Evolutionary conservation across 2,888 invertebrate genomes (phyloP).

Genomic region (Sepiola atlantica): DNA sequence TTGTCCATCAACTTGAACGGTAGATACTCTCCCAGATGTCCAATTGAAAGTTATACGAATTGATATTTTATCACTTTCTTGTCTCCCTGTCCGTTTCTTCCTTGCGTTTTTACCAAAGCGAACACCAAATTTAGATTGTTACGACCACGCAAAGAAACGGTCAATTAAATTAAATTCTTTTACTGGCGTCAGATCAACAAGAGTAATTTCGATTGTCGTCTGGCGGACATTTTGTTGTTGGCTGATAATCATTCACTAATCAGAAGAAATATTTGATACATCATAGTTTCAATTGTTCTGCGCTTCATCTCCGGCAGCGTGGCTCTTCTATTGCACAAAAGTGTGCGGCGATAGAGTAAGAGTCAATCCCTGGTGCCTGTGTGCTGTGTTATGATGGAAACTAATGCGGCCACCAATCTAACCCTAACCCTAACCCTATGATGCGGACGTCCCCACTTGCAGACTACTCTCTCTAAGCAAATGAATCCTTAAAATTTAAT

Average conservation of each 20-base stretch:
- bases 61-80: not conserved
- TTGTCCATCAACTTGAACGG: not conserved
- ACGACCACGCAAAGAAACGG: not conserved
- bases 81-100: not conserved
- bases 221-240: not conserved
- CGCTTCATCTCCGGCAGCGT: not conserved
- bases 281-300: not conserved
- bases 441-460: too few relatives aligned
- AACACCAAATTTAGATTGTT: not conserved
- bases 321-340: too few relatives aligned
- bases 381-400: too few relatives aligned
- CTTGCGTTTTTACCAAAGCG: not conserved
- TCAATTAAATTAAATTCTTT: not conserved
- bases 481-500: too few relatives aligned
- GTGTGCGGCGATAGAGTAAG: too few relatives aligned
- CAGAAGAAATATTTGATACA: not conserved
- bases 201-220: not conserved
- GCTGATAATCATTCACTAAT: not conserved
- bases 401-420: too few relatives aligned
- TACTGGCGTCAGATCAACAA: not conserved
- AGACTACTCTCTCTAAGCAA: too few relatives aligned
- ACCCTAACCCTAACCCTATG: too few relatives aligned
- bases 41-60: not conserved
- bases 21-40: not conserved
- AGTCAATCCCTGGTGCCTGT: too few relatives aligned